phyloP scores from a whole-genome alignment of 2,113 vertebrate species.

The Phasianus colchicus region DNA sequence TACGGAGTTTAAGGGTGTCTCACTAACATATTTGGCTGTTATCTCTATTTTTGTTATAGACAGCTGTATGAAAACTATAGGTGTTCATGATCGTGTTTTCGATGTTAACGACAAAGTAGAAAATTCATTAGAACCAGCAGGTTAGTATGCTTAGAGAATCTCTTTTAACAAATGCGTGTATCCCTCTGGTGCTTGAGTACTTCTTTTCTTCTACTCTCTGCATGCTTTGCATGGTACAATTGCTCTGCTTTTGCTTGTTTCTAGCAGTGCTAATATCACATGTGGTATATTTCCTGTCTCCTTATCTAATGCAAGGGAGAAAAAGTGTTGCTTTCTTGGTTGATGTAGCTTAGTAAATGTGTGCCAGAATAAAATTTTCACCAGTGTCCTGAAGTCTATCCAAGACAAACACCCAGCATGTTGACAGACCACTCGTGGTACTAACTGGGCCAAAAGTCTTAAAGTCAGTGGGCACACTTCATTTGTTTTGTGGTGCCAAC shows the following conservation, averaged over 20 bases:
- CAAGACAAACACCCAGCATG: conserved; percentile 8
- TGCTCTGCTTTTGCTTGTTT: conserved; percentile 70
- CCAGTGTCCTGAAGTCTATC: neutral
- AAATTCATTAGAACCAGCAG: conserved; percentile 99
- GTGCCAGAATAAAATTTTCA: conserved; percentile 28
- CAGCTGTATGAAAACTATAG: conserved; percentile 99
- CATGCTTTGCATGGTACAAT: conserved; percentile 78
- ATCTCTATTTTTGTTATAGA: conserved; percentile 99
- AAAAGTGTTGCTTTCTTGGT: conserved; percentile 30
- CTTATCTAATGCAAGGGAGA: conserved; percentile 63
- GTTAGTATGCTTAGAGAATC: conserved; percentile 98
- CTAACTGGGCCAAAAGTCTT: conserved; percentile 4
- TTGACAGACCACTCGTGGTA: conserved; percentile 7
- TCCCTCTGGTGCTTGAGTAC: conserved; percentile 77
- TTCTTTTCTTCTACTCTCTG: conserved; percentile 72
- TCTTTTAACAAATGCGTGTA: conserved; percentile 85
- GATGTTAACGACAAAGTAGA: conserved; percentile 99
- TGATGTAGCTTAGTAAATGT: conserved; percentile 26
- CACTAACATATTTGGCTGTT: conserved; percentile 97
- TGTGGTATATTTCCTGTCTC: conserved; percentile 57
- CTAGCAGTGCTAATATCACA: conserved; percentile 64
- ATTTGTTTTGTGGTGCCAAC: neutral
- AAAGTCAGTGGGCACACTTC: neutral
- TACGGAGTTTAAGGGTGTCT: conserved; percentile 80
- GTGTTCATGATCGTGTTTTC: conserved; percentile 99